Percentiles rank a stretch among this genome's conserved stretches.
Conservation (phyloP, 1,140 invertebrate genomes). For the Drosophila lacteicornis region DNA sequence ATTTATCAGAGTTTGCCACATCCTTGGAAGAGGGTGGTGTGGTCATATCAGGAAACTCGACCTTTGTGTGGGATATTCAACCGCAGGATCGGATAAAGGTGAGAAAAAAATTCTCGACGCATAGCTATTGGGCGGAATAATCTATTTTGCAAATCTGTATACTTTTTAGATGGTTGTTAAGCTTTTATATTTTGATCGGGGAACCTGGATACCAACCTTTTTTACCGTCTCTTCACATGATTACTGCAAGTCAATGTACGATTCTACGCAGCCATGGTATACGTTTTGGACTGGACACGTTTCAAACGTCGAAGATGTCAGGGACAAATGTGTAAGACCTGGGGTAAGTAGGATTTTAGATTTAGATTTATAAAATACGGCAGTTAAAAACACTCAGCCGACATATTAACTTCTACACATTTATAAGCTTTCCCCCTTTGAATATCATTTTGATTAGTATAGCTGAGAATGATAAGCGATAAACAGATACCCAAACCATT, state of each 20-base stretch:
- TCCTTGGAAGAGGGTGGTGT: not conserved
- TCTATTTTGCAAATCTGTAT: too few relatives aligned
- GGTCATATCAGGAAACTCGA: not conserved
- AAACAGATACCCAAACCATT: not conserved
- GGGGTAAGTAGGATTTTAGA: slow-evolving; percentile 2
- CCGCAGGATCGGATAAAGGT: slow-evolving; percentile 11
- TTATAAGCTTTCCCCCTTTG: too few relatives aligned
- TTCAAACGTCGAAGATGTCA: slow-evolving; percentile 8
- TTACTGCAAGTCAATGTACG: slow-evolving; percentile 23
- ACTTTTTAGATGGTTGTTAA: not conserved
- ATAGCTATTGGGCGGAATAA: too few relatives aligned
- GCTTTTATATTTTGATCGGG: slow-evolving; percentile 10
- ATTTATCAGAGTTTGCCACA: not conserved
- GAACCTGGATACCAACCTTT: slow-evolving; percentile 13
- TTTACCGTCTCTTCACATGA: not conserved
- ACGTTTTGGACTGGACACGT: slow-evolving; percentile 9
- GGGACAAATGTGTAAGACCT: slow-evolving; percentile 22
- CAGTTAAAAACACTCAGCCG: too few relatives aligned
- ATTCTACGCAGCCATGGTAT: slow-evolving; percentile 18
- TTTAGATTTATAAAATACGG: too few relatives aligned
- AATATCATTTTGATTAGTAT: too few relatives aligned
- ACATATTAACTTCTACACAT: too few relatives aligned
- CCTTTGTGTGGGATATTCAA: slow-evolving; percentile 13
- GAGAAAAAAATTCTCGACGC: not conserved
- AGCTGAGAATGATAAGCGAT: too few relatives aligned